A percentile compares a stretch with the other conserved stretches of the same genome.
phyloP scores from a whole-genome alignment of 2,888 invertebrate genomes.

The Phengaris arion region DNA sequence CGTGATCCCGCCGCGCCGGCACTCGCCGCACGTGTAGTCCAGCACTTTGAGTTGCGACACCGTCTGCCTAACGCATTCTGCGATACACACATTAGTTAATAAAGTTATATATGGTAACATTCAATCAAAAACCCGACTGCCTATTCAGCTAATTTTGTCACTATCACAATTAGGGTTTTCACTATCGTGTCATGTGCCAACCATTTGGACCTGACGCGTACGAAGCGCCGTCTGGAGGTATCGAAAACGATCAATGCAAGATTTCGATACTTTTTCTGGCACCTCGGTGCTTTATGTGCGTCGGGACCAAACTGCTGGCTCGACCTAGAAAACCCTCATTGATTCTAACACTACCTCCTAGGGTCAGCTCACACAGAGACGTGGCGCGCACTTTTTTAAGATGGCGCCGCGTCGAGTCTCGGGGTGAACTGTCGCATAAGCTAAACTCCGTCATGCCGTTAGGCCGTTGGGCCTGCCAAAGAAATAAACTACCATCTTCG shows the following conservation, averaged over 20 bases:
- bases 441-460: background rate
- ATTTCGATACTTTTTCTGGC: background rate
- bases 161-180: too few species aligned
- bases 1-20: conserved; percentile 74
- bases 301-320: background rate
- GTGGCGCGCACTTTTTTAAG: too few species aligned
- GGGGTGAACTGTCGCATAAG: background rate
- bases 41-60: conserved; percentile 64
- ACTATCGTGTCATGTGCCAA: too few species aligned
- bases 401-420: too few species aligned
- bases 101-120: too few species aligned
- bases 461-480: background rate
- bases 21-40: conserved; percentile 75
- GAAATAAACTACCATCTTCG: background rate
- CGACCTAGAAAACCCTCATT: background rate
- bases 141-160: too few species aligned
- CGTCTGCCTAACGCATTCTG: conserved; percentile 75
- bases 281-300: background rate
- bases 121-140: too few species aligned
- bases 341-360: background rate
- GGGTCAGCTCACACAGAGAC: too few species aligned
- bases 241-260: background rate
- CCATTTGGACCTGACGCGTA: too few species aligned
- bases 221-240: too few species aligned
- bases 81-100: conserved; percentile 22